Conservation (phyloP, 2,888 invertebrate genomes). For the Calliopum simillimum region DNA sequence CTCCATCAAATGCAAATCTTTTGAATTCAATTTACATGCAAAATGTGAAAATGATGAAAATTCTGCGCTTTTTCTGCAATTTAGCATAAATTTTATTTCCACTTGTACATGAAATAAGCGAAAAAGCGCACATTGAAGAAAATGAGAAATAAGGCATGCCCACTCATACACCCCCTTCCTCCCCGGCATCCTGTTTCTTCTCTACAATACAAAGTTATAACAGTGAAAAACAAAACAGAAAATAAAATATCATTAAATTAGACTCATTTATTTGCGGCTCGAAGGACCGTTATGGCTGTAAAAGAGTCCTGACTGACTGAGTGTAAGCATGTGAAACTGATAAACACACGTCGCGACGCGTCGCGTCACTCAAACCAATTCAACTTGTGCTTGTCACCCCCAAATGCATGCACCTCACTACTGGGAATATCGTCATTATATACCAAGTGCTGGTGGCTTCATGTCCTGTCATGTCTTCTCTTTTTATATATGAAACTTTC, state of each 20-base stretch:
- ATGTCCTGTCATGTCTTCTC: background rate
- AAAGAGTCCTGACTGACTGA: background rate
- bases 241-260: conserved; percentile 32
- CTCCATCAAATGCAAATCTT: conserved; percentile 19
- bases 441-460: background rate
- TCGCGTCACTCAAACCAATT: conserved; percentile 6
- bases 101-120: conserved; percentile 1
- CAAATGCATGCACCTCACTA: too few species aligned
- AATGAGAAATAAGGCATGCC: background rate
- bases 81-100: conserved; percentile 27
- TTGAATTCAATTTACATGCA: conserved; percentile 19
- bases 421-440: background rate
- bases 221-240: background rate
- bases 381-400: conserved; percentile 8
- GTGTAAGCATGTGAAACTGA: conserved; percentile 11
- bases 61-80: conserved; percentile 25
- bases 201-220: background rate
- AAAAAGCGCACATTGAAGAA: background rate
- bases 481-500: background rate
- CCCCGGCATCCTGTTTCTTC: too few species aligned
- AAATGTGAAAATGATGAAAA: conserved; percentile 24
- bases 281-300: conserved; percentile 11
- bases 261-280: conserved; percentile 29
- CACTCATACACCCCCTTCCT: too few species aligned
- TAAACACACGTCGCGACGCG: conserved; percentile 14